Percentiles rank a stretch among this genome's conserved stretches.
phyloP scores from a whole-genome alignment of 1,140 invertebrate genomes.

The Cyclina sinensis region DNA sequence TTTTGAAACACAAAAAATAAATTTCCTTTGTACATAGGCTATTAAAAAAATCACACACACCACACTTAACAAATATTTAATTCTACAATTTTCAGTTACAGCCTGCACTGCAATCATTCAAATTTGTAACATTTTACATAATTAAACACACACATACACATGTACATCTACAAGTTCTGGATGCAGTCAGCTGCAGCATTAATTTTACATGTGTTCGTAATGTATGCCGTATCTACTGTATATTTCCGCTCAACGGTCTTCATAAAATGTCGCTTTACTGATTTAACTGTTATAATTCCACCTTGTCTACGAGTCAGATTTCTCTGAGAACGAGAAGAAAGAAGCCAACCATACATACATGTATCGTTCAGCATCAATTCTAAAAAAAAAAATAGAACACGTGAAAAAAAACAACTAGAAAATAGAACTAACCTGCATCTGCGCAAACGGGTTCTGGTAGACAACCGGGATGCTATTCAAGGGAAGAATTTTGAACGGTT shows the following conservation, averaged over 20 bases:
- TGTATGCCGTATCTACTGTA: background rate
- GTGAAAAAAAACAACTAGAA: background rate
- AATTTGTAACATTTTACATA: background rate
- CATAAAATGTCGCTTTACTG: too few species aligned
- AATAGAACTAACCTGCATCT: slow-evolving; percentile 66
- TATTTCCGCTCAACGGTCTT: too few species aligned
- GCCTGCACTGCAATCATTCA: background rate
- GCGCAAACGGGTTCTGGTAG: slow-evolving; percentile 68
- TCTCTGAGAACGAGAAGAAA: too few species aligned
- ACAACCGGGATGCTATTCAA: slow-evolving; percentile 66
- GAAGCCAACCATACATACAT: background rate
- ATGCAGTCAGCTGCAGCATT: slow-evolving; percentile 13
- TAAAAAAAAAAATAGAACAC: background rate
- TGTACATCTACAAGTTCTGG: background rate
- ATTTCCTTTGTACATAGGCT: too few species aligned
- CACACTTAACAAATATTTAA: too few species aligned
- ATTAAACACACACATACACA: slow-evolving; percentile 29
- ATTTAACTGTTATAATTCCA: too few species aligned
- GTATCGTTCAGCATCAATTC: background rate
- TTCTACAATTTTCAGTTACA: too few species aligned
- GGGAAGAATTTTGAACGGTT: slow-evolving; percentile 69
- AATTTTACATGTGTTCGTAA: slow-evolving; percentile 10
- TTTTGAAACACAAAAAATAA: too few species aligned
- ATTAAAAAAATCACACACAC: too few species aligned
- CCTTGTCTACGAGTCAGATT: too few species aligned